Conservation (phyloP, 1,140 invertebrate genomes). For the Choristoneura fumiferana region DNA sequence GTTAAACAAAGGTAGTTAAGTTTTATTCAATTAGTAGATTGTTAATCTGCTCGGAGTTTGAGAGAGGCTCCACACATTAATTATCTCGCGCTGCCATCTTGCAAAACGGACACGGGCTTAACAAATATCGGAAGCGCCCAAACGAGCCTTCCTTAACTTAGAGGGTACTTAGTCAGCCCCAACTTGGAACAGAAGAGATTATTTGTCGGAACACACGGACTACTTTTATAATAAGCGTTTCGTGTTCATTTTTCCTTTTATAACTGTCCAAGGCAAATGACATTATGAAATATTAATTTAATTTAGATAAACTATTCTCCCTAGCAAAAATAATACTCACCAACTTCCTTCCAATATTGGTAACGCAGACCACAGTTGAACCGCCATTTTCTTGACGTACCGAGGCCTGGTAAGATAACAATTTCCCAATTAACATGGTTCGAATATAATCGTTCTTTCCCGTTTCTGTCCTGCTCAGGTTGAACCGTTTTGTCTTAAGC, state of each 20-base stretch:
- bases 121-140: constrained; percentile 57
- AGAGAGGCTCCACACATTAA: constrained; percentile 44
- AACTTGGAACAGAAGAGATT: constrained; percentile 50
- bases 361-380: no score
- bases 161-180: constrained; percentile 46
- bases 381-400: no score
- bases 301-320: no score
- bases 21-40: constrained; percentile 41
- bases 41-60: constrained; percentile 36
- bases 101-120: constrained; percentile 58
- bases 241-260: not conserved
- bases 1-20: constrained; percentile 26
- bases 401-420: no score
- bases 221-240: constrained; percentile 17
- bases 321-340: no score
- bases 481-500: no score
- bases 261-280: not conserved
- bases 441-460: no score
- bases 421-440: no score
- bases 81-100: constrained; percentile 47
- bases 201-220: constrained; percentile 30
- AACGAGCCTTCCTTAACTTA: constrained; percentile 56
- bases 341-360: no score
- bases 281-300: no score
- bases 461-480: no score